A percentile compares a stretch with the other conserved stretches of the same genome.
phyloP scores from a whole-genome alignment of 2,797 vertebrate species.

The Enteromius trimaculatus region DNA sequence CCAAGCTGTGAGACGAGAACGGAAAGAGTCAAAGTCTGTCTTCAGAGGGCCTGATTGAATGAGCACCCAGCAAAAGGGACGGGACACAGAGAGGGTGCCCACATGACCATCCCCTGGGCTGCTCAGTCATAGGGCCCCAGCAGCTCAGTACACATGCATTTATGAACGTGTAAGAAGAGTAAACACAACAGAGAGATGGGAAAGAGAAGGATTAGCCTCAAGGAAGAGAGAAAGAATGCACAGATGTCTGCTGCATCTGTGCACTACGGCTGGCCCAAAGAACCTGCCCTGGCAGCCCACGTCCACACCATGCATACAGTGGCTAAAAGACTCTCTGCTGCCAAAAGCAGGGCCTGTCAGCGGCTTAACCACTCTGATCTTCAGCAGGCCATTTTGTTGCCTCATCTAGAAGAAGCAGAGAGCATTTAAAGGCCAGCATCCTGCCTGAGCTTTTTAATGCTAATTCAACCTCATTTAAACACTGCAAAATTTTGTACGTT shows the following conservation, averaged over 20 bases:
- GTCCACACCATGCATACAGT: conserved; percentile 64
- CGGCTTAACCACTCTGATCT: conserved; percentile 79
- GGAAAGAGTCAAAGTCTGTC: conserved; percentile 72
- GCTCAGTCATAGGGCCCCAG: conserved; percentile 29
- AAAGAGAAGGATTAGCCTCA: conserved; percentile 58
- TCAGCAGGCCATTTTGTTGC: conserved; percentile 64
- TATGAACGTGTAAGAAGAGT: conserved; percentile 16
- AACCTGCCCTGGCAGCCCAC: conserved; percentile 57
- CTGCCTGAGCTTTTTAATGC: conserved; percentile 19
- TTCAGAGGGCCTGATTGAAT: conserved; percentile 66
- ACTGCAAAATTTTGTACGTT: conserved; percentile 19
- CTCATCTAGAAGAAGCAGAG: conserved; percentile 53
- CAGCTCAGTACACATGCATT: conserved; percentile 41
- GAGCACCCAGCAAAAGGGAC: conserved; percentile 66
- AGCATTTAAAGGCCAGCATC: conserved; percentile 57
- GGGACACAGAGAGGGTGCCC: conserved; percentile 39
- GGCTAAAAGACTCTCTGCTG: conserved; percentile 56
- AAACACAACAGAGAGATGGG: conserved; percentile 47
- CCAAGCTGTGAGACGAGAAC: conserved; percentile 65
- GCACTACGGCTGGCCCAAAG: conserved; percentile 56
- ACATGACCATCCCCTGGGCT: not conserved
- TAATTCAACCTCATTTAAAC: conserved; percentile 27
- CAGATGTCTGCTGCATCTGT: conserved; percentile 69
- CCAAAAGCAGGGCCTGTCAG: conserved; percentile 71
- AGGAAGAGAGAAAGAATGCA: conserved; percentile 60